These are phyloP conservation scores for Spodoptera frugiperda DNA, from an alignment of 1,140 invertebrate genomes.

Conservation along the genomic window DNA sequence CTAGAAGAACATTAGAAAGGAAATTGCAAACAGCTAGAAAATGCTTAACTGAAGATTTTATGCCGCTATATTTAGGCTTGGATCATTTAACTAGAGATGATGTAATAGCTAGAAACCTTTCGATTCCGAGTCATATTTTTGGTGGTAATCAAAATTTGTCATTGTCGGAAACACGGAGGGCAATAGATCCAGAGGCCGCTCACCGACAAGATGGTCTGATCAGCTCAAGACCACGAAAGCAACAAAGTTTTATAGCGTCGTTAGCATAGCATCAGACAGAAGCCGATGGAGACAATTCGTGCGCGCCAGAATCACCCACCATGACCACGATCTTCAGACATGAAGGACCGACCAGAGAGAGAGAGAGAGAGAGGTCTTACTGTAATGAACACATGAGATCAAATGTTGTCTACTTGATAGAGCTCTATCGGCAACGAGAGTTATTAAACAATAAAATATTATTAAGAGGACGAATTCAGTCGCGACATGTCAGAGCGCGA, in stretches of 20 bases:
- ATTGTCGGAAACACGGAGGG: too few relatives aligned
- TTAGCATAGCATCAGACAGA: too few relatives aligned
- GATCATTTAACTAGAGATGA: background rate
- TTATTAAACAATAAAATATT: background rate
- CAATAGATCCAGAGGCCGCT: too few relatives aligned
- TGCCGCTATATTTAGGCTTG: background rate
- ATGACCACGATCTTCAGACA: too few relatives aligned
- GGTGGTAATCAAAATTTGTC: background rate
- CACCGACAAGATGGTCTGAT: too few relatives aligned
- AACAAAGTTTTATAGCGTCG: too few relatives aligned
- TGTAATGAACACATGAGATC: background rate
- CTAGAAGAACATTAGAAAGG: conserved; percentile 39
- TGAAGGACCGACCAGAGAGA: too few relatives aligned
- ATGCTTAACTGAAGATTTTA: conserved; percentile 25
- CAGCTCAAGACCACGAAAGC: too few relatives aligned
- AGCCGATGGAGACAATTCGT: too few relatives aligned
- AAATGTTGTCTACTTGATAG: background rate
- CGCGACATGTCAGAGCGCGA: background rate
- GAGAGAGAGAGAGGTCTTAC: too few relatives aligned
- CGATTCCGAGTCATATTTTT: background rate
- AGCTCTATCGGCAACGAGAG: background rate
- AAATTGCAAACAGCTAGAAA: conserved; percentile 22
- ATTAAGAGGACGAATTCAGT: background rate
- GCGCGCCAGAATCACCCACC: too few relatives aligned
- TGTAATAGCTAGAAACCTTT: background rate